Evolutionary conservation across 2,113 vertebrate species (phyloP), one percentile per base, ranked within the genome.

Genomic region (Hypanus sabinus): DNA sequence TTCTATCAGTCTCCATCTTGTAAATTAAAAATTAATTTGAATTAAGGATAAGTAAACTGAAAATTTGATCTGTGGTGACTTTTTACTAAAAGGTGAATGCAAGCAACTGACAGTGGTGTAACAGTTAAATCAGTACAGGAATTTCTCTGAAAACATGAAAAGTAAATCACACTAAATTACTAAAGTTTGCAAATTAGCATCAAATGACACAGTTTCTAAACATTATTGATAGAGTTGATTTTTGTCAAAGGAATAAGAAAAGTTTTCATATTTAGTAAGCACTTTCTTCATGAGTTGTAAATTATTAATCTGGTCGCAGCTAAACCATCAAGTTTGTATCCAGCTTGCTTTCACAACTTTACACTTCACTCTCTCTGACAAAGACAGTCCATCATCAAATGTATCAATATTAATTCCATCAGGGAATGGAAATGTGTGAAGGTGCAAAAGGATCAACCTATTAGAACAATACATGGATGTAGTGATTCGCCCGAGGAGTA

Each of bases 391-490:
- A 46, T 93, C 36, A 93, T 38, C 33, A 73, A 46, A 46, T 12
- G 5, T 93, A 38, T 93, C n/a, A 91, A 92, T n/a, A 88, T 38
- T 46, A 91, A 36, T 70, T 91, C 88, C 22, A 38, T 92, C 65
- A 93, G 85, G 85, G 85, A 88, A 62, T 7, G 3, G 90, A 93
- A 46, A 93, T 70, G 36, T 46, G 33, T 91, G 68, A 93, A 93
- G 70, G 68, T 36, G 27, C 68, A 46, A 46, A 24, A 73, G 65
- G 65, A 92, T 33, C 11, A 24, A 71, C 33, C 90, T 73, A 93
- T 93, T 93, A 55, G 90, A 93, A 73, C 90, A 73, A 46, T 27
- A 46, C 65, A 70, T 46, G 36, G 57, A 90, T 70, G 12, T 70
- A 70, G 30, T 90, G 60, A 46, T 93, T 93, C 90, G 73, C n/a